Evolutionary conservation across 37 sponge, comb jelly and placozoan genomes (phyloP).

Genomic region (Aphrocallistes beatrix): DNA sequence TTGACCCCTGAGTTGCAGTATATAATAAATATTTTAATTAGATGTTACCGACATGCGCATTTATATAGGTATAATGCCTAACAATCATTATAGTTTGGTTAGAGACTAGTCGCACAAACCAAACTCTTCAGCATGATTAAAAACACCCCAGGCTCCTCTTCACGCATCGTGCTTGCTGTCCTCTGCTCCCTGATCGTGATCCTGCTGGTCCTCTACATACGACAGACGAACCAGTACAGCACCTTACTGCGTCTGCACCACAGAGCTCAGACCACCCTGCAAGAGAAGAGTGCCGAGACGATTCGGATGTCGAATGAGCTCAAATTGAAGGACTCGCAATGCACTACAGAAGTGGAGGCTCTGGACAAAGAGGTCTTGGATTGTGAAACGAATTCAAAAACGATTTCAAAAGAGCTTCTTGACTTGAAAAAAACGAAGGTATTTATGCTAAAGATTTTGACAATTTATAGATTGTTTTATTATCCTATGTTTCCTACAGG

Average conservation of each 20-base stretch:
- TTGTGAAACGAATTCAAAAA: background rate
- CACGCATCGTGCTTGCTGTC: background rate
- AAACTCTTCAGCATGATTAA: background rate
- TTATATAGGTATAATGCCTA: too few species aligned
- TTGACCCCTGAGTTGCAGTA: too few species aligned
- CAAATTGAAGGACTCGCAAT: background rate
- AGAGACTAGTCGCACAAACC: too few species aligned
- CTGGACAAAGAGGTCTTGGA: background rate
- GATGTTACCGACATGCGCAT: too few species aligned
- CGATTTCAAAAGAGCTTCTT: background rate
- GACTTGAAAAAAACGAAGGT: background rate
- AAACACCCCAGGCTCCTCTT: background rate
- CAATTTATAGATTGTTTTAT: background rate
- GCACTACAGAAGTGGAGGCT: background rate
- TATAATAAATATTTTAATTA: too few species aligned
- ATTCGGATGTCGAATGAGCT: background rate
- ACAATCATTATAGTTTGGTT: too few species aligned
- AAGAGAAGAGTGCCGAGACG: background rate
- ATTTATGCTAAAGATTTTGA: background rate
- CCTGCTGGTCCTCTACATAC: background rate
- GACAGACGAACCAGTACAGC: slow-evolving; percentile 6
- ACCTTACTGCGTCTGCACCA: background rate
- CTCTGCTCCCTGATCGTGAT: background rate
- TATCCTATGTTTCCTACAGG: background rate
- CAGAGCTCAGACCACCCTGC: background rate